Conservation (phyloP, 2,113 vertebrate species). For the Pipra filicauda region DNA sequence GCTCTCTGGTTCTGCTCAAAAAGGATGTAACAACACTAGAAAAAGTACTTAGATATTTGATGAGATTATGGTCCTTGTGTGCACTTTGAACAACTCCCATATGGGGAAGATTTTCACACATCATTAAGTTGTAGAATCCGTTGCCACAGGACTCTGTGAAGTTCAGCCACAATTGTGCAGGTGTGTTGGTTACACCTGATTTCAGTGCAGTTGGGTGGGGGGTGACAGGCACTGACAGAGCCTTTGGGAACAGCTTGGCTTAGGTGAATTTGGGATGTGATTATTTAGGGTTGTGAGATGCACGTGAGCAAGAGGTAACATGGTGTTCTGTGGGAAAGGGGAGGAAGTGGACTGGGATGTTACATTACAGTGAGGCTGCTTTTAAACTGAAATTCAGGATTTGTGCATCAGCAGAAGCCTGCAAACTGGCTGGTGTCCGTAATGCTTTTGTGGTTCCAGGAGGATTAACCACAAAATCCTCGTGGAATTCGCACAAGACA, state of each 20-base stretch:
- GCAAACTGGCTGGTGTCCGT: background rate
- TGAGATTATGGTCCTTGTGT: background rate
- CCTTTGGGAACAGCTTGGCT: background rate
- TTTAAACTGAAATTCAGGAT: background rate
- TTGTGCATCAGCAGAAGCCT: background rate
- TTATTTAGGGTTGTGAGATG: background rate
- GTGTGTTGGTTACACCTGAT: background rate
- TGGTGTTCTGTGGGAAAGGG: background rate
- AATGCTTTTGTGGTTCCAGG: background rate
- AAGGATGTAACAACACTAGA: background rate
- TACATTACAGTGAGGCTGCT: background rate
- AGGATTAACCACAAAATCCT: background rate
- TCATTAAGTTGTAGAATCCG: background rate
- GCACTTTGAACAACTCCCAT: background rate
- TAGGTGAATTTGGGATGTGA: background rate
- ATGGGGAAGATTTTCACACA: background rate
- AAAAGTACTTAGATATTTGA: background rate
- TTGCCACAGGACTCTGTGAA: background rate
- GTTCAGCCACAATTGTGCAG: background rate
- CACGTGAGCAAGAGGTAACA: background rate
- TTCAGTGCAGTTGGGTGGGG: background rate
- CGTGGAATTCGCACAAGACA: background rate
- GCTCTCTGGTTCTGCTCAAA: background rate
- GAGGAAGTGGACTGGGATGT: background rate
- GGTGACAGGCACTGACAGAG: background rate